phyloP scores from a whole-genome alignment of 1,140 invertebrate genomes.

The Diplogasteroides magnus region DNA sequence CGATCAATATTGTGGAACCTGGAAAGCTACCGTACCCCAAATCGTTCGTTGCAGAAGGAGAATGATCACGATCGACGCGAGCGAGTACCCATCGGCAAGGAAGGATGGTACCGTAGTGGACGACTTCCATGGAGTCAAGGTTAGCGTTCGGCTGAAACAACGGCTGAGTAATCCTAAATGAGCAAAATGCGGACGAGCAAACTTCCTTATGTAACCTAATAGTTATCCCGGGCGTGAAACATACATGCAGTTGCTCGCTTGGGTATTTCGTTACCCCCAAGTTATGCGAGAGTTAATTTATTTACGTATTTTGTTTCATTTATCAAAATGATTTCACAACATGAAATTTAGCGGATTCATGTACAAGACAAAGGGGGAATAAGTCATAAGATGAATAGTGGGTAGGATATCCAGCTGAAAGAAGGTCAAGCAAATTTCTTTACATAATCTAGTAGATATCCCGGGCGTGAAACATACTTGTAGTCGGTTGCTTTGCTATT shows the following conservation, averaged over 20 bases:
- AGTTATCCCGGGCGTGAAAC: no score
- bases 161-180: not conserved
- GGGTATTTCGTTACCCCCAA: no score
- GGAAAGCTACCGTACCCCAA: not conserved
- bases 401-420: no score
- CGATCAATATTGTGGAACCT: not conserved
- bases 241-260: no score
- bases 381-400: no score
- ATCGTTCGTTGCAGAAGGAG: not conserved
- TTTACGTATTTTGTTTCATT: not conserved
- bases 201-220: slow-evolving; percentile 5
- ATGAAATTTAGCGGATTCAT: no score
- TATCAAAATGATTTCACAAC: not conserved
- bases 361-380: no score
- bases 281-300: no score
- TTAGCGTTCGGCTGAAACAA: slow-evolving; percentile 56
- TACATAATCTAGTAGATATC: no score
- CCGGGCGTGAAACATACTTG: no score
- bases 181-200: slow-evolving; percentile 1
- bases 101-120: slow-evolving; percentile 74
- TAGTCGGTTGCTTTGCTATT: no score
- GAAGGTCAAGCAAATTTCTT: no score
- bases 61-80: slow-evolving; percentile 35
- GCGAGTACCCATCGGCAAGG: slow-evolving; percentile 69
- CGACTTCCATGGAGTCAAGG: slow-evolving; percentile 75